Base-by-base conservation (phyloP, 2,113 vertebrate genomes). In the Promerops cafer region DNA sequence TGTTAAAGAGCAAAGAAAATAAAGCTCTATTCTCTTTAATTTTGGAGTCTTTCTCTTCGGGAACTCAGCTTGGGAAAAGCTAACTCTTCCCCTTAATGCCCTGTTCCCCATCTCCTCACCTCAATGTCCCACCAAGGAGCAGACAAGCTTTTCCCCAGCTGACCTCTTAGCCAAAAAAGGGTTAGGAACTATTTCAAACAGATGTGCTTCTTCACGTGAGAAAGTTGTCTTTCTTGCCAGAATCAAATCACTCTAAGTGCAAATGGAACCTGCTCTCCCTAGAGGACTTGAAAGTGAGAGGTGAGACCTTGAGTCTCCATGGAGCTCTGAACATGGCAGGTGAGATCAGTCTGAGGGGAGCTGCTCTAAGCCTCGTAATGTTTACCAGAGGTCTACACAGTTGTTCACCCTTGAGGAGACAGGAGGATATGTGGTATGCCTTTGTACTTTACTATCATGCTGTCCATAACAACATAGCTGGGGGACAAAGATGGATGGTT, bases 381-480 rank as follows among this genome's bases (percentile, higher is more conserved):
- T 37, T 65, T 78, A 52, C 21, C 23, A 84, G 47, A 50, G 42
- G 13, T 61, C 47, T 72, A 37, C 40, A 17, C 9, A 54, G 26
- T 50, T 33, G 4, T 83, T 49, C 33, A 3, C 16, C 9, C 21
- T 70, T 81, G 33, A 66, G 30, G 16, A 63, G 33, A 27, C 21
- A 44, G 64, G 8, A 63, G 10, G 5, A 42, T 60, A 18, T 27
- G 23, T 76, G 21, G 21, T 45, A 19, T n/a, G 52, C 19, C 13
- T 82, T 78, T 56, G 13, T 39, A n/a, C 28, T 77, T 65, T 39
- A 40, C 7, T 59, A 13, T n/a, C 20, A 45, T 15, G 7, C 44
- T 4, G 6, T 35, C 28, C 44, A 40, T 44, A 30, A 68, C 52
- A 60, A 18, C 1, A 0, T 37, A 37, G 5, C 7, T 3, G 3